A percentile compares a stretch with the other conserved stretches of the same genome.
Evolutionary conservation across 2,888 invertebrate species (phyloP).

Genomic region (Bursaphelenchus okinawaensis): DNA sequence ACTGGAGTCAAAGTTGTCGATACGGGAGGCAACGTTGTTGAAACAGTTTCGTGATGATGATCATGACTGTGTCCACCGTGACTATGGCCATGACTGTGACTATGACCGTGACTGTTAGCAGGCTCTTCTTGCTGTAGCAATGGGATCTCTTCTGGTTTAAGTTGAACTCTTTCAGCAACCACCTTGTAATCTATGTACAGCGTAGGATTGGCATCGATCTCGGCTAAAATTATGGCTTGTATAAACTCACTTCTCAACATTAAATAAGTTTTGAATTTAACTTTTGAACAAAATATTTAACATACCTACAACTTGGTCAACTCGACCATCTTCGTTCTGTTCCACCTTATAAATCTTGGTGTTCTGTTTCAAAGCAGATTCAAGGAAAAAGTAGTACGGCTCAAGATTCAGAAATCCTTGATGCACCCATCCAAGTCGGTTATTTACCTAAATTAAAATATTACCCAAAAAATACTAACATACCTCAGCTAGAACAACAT

Average conservation of each 20-base stretch:
- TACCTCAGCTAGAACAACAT: constrained; percentile 1
- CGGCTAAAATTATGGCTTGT: neutral
- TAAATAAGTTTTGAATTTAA: too few species aligned
- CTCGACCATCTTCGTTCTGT: constrained; percentile 1
- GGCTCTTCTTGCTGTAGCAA: neutral
- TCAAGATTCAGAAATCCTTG: neutral
- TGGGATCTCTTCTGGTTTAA: neutral
- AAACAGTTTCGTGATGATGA: neutral
- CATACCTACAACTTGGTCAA: neutral
- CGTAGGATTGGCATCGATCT: neutral
- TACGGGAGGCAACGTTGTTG: neutral
- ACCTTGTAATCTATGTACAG: neutral
- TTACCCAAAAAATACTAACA: neutral
- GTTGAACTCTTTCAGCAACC: neutral
- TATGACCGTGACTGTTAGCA: constrained; percentile 1
- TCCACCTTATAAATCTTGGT: neutral
- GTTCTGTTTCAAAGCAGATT: constrained; percentile 2
- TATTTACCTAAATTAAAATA: constrained; percentile 3
- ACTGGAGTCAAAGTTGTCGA: neutral
- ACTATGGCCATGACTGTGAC: constrained; percentile 2
- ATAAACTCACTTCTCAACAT: neutral
- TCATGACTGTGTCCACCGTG: neutral
- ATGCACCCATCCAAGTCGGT: neutral
- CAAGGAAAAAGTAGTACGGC: constrained; percentile 8
- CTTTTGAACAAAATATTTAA: too few species aligned